Evolutionary conservation across 2,888 invertebrate species (phyloP), one percentile per base, ranked within the genome.

Genomic region (Athripsodes cinereus): DNA sequence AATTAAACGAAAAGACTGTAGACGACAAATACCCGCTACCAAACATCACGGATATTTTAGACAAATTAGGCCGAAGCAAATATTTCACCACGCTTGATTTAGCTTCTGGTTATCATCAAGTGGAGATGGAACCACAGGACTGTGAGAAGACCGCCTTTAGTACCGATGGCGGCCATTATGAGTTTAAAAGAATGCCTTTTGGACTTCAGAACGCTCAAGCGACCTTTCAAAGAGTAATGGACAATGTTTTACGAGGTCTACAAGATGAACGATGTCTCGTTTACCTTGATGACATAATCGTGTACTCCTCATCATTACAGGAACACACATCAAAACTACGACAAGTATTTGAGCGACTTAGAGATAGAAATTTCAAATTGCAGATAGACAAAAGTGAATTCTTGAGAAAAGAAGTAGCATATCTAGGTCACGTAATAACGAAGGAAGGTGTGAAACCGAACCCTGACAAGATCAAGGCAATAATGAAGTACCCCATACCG

Each of bases 331-430:
- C 61, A 55, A 69, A 68, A 52, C 58, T 70, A 0, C 46, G 16
- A 11, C 59, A 65, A 59, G 65, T 71, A 10, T 69, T 70, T 52
- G 19, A 62, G 0, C 57, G 68, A 31, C 59, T 71, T 2, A 49
- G 63, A 18, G n/a, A 64, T 52, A 18, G 55, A 50, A 63, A 64
- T 46, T 53, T 67, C 13, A 65, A 71, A 63, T 18, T 71, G 1
- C 66, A 70, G 63, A 65, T 67, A 0, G 69, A 71, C 20, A 70
- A 70, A 61, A 68, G 68, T 40, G 68, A 70, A 64, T 71, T 71
- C 34, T 55, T 70, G 5, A 54, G 66, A n/a, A 60, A 62, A 19
- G 69, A 71, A 66, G 69, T 72, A 11, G 66, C 67, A 0, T 73
- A 68, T 55, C 54, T 73, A 22, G 72, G 72, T 1, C 71, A 70